Percentiles rank a stretch among this genome's conserved stretches.
Evolutionary conservation across 1,140 invertebrate genomes (phyloP).

Genomic region (Dermatophagoides farinae): DNA sequence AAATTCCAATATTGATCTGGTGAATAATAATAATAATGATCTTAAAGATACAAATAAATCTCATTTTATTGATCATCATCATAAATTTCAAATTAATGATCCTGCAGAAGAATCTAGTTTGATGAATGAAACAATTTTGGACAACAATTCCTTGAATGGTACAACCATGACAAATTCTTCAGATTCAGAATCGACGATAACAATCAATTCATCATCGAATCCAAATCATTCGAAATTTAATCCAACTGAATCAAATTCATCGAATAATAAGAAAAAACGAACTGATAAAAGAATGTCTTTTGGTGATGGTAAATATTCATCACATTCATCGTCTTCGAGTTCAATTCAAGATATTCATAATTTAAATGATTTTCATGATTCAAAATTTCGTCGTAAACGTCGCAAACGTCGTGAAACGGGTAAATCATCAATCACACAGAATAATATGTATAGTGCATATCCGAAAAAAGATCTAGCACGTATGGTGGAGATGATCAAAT

Average conservation of each 20-base stretch:
- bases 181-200: background rate
- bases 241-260: background rate
- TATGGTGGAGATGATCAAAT: constrained; percentile 15
- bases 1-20: background rate
- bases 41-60: background rate
- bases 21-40: background rate
- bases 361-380: constrained; percentile 4
- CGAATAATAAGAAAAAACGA: background rate
- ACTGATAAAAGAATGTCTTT: background rate
- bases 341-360: background rate
- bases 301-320: background rate
- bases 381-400: background rate
- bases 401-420: constrained; percentile 2
- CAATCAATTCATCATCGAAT: background rate
- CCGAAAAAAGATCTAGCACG: constrained; percentile 14
- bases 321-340: background rate
- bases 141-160: background rate
- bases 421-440: background rate
- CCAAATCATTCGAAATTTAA: background rate
- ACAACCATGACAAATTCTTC: background rate
- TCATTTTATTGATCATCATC: background rate
- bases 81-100: no score
- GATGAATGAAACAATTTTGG: background rate
- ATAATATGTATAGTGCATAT: background rate
- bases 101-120: background rate